phyloP scores from a whole-genome alignment of 1,140 invertebrate species.

The Notospermus geniculatus region DNA sequence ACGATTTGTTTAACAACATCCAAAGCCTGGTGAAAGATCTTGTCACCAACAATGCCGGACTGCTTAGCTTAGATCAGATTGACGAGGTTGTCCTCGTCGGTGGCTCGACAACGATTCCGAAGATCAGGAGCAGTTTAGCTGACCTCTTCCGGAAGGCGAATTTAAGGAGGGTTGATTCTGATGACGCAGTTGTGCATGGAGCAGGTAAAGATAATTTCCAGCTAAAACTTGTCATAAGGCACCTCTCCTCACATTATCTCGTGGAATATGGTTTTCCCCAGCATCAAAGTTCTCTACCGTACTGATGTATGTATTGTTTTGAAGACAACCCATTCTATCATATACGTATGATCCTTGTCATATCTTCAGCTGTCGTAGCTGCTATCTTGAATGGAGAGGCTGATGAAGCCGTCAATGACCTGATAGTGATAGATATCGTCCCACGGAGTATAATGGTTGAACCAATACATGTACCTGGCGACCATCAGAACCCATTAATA shows the following conservation, averaged over 20 bases:
- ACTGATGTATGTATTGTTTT: not conserved
- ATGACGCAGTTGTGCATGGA: conserved; percentile 63
- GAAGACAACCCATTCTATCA: not conserved
- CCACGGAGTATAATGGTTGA: no score
- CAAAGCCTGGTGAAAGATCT: conserved; percentile 52
- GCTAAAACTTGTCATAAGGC: no score
- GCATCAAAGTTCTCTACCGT: not conserved
- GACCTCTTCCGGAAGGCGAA: conserved; percentile 51
- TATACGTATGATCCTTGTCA: not conserved
- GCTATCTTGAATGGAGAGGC: conserved; percentile 49
- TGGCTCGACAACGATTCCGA: conserved; percentile 65
- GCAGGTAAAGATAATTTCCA: conserved; percentile 42
- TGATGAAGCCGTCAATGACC: conserved; percentile 33
- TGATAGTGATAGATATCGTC: conserved; percentile 43
- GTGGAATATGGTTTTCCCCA: not conserved
- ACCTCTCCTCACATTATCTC: not conserved
- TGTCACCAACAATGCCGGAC: conserved; percentile 39
- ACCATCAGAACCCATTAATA: no score
- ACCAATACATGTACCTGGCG: no score
- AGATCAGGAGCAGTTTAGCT: conserved; percentile 60
- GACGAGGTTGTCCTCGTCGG: conserved; percentile 64
- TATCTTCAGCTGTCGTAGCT: conserved; percentile 56
- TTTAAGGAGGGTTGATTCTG: conserved; percentile 46
- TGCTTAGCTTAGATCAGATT: conserved; percentile 47
- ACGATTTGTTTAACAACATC: conserved; percentile 46